phyloP scores from a whole-genome alignment of 2,113 vertebrate genomes.

The human (Homo sapiens) region GRCh38 chr9:25259501-25260000 shows the following conservation, averaged over 20 bases:
- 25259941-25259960: neutral
- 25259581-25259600: slow-evolving; percentile 59
- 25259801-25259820: neutral
- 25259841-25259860: neutral
- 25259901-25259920: neutral
- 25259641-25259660: slow-evolving; percentile 60
- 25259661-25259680: slow-evolving; percentile 67
- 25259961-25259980: neutral
- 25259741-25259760: slow-evolving; percentile 4
- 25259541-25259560: slow-evolving; percentile 38
- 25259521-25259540: slow-evolving; percentile 39
- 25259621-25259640: slow-evolving; percentile 71
- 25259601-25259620: slow-evolving; percentile 68
- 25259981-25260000: neutral
- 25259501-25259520: slow-evolving; percentile 20
- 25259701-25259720: slow-evolving; percentile 38
- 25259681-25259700: slow-evolving; percentile 50
- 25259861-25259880: neutral
- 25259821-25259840: neutral
- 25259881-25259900: neutral
- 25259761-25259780: slow-evolving; percentile 31
- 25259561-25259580: slow-evolving; percentile 46
- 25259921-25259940: neutral
- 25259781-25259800: slow-evolving; percentile 17
- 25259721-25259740: neutral